These are phyloP conservation scores for Telenomus remus DNA, from an alignment of 1,140 invertebrate species.

Conservation along the genomic window DNA sequence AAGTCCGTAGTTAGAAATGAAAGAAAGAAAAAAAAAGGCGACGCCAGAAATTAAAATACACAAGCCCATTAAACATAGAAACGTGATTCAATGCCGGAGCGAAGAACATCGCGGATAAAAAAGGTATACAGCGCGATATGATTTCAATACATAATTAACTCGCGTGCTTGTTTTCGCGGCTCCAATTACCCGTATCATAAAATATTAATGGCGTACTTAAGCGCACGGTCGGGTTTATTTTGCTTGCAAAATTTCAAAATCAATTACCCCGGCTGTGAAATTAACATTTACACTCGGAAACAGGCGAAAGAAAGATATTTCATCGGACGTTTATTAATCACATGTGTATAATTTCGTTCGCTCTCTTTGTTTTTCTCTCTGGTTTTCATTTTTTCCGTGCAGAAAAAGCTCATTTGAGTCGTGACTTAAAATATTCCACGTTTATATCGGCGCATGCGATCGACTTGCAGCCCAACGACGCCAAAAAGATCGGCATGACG, in stretches of 20 bases:
- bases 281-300: slow-evolving; percentile 47
- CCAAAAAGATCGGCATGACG: slow-evolving; percentile 56
- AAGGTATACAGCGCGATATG: slow-evolving; percentile 4
- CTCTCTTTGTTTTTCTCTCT: slow-evolving; percentile 35
- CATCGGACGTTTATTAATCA: slow-evolving; percentile 47
- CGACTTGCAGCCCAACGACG: slow-evolving; percentile 40
- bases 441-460: slow-evolving; percentile 58
- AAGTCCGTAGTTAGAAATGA: too few species aligned
- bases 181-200: slow-evolving; percentile 37
- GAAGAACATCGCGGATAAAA: background rate
- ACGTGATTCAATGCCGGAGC: background rate
- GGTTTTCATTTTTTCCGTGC: too few species aligned
- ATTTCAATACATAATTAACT: slow-evolving; percentile 37
- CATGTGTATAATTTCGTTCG: slow-evolving; percentile 26
- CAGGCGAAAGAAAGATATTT: slow-evolving; percentile 49
- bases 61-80: too few species aligned
- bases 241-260: slow-evolving; percentile 29
- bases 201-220: slow-evolving; percentile 44
- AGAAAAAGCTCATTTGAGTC: slow-evolving; percentile 57
- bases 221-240: slow-evolving; percentile 1
- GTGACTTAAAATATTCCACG: slow-evolving; percentile 54
- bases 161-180: slow-evolving; percentile 13
- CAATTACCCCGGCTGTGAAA: slow-evolving; percentile 33
- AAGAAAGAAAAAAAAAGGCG: too few species aligned
- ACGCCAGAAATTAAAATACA: too few species aligned